Evolutionary conservation across 2,797 vertebrate species (phyloP).

Genomic region (Threskiornis aethiopicus): DNA sequence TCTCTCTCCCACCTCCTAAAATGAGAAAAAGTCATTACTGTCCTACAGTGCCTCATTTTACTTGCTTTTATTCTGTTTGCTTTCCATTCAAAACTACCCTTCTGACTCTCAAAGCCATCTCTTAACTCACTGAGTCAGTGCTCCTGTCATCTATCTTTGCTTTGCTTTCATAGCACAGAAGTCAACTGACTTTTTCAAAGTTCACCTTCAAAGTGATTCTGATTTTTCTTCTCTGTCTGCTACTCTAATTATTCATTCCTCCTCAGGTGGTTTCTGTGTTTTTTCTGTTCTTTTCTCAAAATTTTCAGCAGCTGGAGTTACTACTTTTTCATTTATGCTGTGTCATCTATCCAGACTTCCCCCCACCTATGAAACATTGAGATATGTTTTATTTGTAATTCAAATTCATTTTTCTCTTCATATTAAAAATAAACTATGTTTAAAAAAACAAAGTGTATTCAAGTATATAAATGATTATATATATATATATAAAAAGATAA

Average conservation of each 20-base stretch:
- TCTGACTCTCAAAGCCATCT: neutral
- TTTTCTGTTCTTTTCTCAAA: neutral
- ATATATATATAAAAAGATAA: neutral
- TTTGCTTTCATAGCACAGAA: neutral
- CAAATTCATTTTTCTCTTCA: neutral
- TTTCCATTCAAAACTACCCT: neutral
- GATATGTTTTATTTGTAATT: neutral
- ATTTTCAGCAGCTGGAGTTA: neutral
- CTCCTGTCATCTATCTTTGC: neutral
- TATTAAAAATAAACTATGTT: neutral
- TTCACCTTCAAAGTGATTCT: neutral
- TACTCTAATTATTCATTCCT: neutral
- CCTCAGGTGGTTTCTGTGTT: neutral
- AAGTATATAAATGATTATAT: neutral
- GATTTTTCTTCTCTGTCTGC: neutral
- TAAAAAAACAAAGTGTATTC: neutral
- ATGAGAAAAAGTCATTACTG: neutral
- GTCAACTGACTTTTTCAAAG: neutral
- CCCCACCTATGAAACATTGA: neutral
- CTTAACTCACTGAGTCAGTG: neutral
- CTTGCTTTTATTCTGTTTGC: neutral
- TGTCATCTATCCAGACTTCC: neutral
- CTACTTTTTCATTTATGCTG: neutral
- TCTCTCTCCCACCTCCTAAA: neutral
- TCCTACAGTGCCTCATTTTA: neutral